Conservation (phyloP, 2,113 vertebrate species). For the Petroica traversi region DNA sequence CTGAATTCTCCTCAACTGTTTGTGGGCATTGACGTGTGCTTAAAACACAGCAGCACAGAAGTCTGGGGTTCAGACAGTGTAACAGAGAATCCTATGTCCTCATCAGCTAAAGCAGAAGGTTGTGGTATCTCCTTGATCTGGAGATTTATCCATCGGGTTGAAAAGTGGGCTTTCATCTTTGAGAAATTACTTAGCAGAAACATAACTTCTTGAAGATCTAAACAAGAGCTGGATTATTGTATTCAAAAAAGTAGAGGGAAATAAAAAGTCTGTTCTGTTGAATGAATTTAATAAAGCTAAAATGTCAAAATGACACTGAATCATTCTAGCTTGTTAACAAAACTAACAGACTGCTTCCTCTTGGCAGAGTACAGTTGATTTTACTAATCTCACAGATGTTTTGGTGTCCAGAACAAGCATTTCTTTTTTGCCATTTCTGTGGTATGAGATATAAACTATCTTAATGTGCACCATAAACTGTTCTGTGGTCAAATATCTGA, state of each 20-base stretch:
- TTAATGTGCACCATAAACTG: background rate
- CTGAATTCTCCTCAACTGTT: background rate
- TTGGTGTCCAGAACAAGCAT: background rate
- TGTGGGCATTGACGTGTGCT: background rate
- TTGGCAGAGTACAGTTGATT: background rate
- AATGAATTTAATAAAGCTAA: background rate
- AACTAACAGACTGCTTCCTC: conserved; percentile 1
- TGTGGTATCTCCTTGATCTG: background rate
- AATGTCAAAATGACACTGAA: background rate
- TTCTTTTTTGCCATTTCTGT: background rate
- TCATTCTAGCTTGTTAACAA: background rate
- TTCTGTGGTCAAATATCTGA: background rate
- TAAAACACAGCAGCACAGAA: background rate
- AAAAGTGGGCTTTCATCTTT: background rate
- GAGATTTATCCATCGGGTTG: background rate
- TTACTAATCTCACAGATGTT: background rate
- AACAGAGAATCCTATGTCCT: background rate
- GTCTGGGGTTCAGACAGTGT: background rate
- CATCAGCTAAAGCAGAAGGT: background rate
- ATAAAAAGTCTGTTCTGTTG: background rate
- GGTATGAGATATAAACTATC: background rate
- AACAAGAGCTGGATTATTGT: background rate
- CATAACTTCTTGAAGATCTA: background rate
- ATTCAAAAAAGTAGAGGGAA: background rate
- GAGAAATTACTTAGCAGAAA: background rate